Percentiles rank a stretch among this genome's conserved stretches.
These are phyloP conservation scores for Aporophyla lueneburgensis DNA, from an alignment of 2,888 invertebrate species.

Conservation along the genomic window DNA sequence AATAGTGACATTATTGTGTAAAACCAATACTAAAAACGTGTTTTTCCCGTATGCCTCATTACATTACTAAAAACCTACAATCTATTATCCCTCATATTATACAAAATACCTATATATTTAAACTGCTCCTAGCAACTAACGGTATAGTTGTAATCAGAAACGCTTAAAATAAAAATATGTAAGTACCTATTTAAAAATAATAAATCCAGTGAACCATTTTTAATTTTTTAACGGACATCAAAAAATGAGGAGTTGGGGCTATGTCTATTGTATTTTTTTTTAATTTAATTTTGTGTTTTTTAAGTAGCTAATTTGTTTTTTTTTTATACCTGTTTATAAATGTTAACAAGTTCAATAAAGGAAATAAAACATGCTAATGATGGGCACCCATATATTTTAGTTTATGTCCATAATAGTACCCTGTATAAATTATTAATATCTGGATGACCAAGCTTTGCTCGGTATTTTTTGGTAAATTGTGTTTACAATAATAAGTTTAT, in stretches of 20 bases:
- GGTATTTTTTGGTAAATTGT: no score
- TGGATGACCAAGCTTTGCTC: no score
- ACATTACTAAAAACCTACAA: background rate
- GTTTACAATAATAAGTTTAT: no score
- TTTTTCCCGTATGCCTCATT: background rate
- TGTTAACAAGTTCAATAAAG: background rate
- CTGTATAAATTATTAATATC: background rate
- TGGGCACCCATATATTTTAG: background rate
- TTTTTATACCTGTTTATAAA: background rate
- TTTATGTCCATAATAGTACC: background rate
- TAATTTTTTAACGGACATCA: background rate
- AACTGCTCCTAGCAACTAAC: background rate
- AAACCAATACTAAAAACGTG: constrained; percentile 26
- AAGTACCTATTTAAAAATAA: no score
- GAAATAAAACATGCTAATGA: background rate
- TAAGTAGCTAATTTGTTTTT: background rate
- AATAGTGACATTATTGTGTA: constrained; percentile 33
- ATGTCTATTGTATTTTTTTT: background rate
- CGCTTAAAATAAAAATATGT: background rate
- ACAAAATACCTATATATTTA: background rate
- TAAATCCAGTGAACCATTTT: background rate
- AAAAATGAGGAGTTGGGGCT: background rate
- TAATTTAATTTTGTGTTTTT: background rate
- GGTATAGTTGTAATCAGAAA: background rate
- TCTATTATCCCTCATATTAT: background rate